Evolutionary conservation across 2,888 invertebrate species (phyloP), one percentile per base, ranked within the genome.

Genomic region (Campoplex nolae): DNA sequence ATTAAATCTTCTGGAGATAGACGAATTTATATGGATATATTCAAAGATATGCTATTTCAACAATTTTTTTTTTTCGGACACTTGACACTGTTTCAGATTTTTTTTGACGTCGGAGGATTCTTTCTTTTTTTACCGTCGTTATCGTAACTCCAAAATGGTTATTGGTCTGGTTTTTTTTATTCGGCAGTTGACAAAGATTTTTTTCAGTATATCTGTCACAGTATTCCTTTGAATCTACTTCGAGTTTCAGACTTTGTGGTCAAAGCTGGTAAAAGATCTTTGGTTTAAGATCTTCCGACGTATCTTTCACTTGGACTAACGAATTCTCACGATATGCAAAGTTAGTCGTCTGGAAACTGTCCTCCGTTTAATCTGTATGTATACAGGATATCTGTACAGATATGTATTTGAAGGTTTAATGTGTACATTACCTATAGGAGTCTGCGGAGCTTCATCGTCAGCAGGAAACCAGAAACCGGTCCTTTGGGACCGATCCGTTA

Each of bases 401-500:
- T 38, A 51, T 48, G 35, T 78, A 54, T 54, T 8, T 35, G 54
- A n/a, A 81, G 4, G 38, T 23, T 4, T 23, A 74, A 56, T 76
- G 51, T 67, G 51, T 67, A 73, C 45, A 58, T 82, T 68, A 79
- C 76, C 68, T 81, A 77, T 67, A 77, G 35, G 38, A 54, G 79
- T 75, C 70, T 79, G 82, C 58, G 56, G 80, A 86, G 84, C 78
- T 62, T 83, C 79, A 83, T 71, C 83, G 56, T 62, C 77, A 74
- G 67, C 83, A 79, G 87, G 82, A 84, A 89, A 86, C 89, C 89
- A 89, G 88, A 91, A 91, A 91, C 90, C 90, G 89, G 92, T 90
- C 89, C 82, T 85, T 84, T 80, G 87, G 79, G 88, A 87, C 86
- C 88, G 88, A 91, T 92, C 90, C 91, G 92, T 92, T 92, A 92